Conservation (phyloP, 2,888 invertebrate species). For the Pollenia labialis region DNA sequence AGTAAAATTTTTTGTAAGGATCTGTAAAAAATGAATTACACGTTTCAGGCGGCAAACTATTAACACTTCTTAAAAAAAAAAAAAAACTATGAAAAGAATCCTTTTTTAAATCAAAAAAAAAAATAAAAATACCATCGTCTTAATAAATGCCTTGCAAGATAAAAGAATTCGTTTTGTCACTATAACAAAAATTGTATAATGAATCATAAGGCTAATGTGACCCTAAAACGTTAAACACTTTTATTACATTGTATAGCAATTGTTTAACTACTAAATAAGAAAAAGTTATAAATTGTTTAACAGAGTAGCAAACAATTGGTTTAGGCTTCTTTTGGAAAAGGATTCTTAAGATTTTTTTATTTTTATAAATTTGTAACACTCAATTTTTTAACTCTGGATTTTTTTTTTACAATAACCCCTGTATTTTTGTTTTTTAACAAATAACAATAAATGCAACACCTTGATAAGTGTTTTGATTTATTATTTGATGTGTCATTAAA, state of each 20-base stretch:
- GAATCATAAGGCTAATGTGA: constrained; percentile 45
- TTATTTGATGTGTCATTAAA: constrained; percentile 67
- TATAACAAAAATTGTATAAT: constrained; percentile 19
- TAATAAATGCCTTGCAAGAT: constrained; percentile 15
- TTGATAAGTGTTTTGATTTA: constrained; percentile 76
- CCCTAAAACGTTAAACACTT: constrained; percentile 66
- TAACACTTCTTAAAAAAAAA: constrained; percentile 34
- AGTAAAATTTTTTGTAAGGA: constrained; percentile 40
- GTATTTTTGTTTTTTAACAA: constrained; percentile 21
- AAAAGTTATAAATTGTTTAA: constrained; percentile 60
- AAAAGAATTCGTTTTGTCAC: constrained; percentile 45
- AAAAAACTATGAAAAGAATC: constrained; percentile 33
- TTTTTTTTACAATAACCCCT: neutral
- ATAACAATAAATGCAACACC: neutral
- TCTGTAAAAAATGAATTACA: constrained; percentile 69
- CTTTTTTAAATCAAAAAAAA: constrained; percentile 17
- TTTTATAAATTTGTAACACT: constrained; percentile 59
- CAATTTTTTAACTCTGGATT: constrained; percentile 41
- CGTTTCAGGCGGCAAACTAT: constrained; percentile 65
- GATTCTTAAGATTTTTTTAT: constrained; percentile 34
- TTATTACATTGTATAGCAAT: neutral
- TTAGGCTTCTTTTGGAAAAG: constrained; percentile 31
- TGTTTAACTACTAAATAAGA: neutral
- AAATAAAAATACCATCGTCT: neutral
- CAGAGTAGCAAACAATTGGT: constrained; percentile 55